Base-by-base conservation (phyloP, 2,113 vertebrate genomes). In the Hippocampus zosterae region DNA sequence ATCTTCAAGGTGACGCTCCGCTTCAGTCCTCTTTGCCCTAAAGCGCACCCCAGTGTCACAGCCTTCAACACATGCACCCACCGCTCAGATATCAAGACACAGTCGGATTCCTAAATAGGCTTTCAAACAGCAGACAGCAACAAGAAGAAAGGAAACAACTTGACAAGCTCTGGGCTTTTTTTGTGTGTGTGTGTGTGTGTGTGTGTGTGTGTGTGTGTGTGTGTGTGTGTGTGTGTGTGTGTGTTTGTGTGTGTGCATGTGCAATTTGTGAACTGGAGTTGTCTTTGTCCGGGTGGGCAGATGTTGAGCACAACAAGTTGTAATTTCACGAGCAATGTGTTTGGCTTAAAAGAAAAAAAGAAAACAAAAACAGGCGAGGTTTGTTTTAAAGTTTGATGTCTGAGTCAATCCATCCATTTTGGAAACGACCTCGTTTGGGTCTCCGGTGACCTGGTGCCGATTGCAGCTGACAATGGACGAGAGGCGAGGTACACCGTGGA, bases 21-120 rank as follows among this genome's bases (percentile, higher is more conserved):
- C 66, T 74, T 66, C 69, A 59, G 69, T 69, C 73, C 86, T 42
- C 53, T 74, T 77, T 52, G 23, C 63, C 79, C 75, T 79, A 40
- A 76, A 85, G 76, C 77, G 29, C 59, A 19, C 77, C 73, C 57
- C 66, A 3, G n/a, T 68, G 74, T 67, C 79, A 80, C 19, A 69
- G 60, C 66, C 55, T 72, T 57, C 57, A 63, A 62, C 27, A 66
- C 61, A 82, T 83, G 71, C 74, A 64, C 65, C 66, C 67, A 27
- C 69, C 79, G 81, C 63, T 63, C 64, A 3, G 71, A 66, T 70
- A 88, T 89, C 79, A 90, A 90, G 78, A 85, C 71, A 85, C 46
- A 67, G 71, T 42, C 72, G 71, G 75, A 78, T 81, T 71, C 77
- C 64, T 29, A 40, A 74, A 74, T 79, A 82, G 64, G 74, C 69